These are phyloP conservation scores for Crotalus helleri DNA, from an alignment of 2,113 vertebrate species.

Conservation along the genomic window DNA sequence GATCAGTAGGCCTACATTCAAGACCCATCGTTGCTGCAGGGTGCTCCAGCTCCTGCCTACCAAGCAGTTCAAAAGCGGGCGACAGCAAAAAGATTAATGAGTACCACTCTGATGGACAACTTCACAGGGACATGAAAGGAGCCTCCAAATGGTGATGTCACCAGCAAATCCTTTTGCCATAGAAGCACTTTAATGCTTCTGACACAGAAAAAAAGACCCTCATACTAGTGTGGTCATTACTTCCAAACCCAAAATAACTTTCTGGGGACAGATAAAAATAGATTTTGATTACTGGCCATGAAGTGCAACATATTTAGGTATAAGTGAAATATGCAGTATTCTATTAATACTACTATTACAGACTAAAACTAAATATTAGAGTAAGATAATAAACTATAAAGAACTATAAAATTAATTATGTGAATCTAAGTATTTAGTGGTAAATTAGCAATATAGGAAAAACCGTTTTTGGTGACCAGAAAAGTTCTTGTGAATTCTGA, in stretches of 20 bases:
- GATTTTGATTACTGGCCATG: not conserved
- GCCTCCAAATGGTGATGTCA: not conserved
- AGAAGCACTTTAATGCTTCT: not conserved
- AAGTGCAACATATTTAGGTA: not conserved
- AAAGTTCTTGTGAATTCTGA: not conserved
- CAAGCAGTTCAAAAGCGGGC: not conserved
- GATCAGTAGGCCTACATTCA: not conserved
- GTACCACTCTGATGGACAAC: not conserved
- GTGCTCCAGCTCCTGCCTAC: not conserved
- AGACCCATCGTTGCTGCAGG: not conserved
- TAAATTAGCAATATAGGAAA: not conserved
- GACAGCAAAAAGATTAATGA: not conserved
- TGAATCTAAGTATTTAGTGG: not conserved
- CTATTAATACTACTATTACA: not conserved
- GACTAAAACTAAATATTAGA: not conserved
- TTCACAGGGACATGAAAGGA: not conserved
- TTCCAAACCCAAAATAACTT: not conserved
- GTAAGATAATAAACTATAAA: not conserved
- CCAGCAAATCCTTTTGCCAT: not conserved
- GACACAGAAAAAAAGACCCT: not conserved
- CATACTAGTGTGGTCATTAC: not conserved
- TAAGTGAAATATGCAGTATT: not conserved
- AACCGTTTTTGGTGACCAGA: not conserved
- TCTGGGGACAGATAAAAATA: not conserved
- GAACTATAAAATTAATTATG: not conserved